Conservation (phyloP, 2,797 vertebrate genomes). For the Cichlasoma orientale region DNA sequence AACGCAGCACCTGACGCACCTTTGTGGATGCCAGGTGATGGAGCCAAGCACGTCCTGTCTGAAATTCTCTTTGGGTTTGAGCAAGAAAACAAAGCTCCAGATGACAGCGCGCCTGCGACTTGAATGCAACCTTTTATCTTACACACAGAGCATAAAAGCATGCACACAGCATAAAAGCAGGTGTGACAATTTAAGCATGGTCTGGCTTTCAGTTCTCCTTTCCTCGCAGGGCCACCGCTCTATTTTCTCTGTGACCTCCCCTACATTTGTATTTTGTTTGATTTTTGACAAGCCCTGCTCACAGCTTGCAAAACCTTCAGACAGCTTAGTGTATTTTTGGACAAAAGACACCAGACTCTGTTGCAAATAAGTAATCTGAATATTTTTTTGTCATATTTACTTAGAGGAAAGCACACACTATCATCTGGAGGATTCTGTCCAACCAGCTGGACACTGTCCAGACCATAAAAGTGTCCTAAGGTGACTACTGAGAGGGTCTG, state of each 20-base stretch:
- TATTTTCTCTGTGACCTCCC: slow-evolving; percentile 1
- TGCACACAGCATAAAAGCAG: neutral
- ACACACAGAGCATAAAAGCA: slow-evolving; percentile 1
- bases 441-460: slow-evolving; percentile 18
- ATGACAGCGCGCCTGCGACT: neutral
- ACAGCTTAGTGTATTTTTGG: slow-evolving; percentile 32
- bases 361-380: slow-evolving; percentile 20
- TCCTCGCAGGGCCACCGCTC: neutral
- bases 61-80: neutral
- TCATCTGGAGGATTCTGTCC: slow-evolving; percentile 7
- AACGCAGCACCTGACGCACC: neutral
- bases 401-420: slow-evolving; percentile 12
- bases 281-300: slow-evolving; percentile 8
- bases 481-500: slow-evolving; percentile 7
- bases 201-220: neutral
- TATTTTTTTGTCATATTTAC: slow-evolving; percentile 22
- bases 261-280: slow-evolving; percentile 17
- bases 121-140: slow-evolving; percentile 12
- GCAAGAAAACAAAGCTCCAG: slow-evolving; percentile 5
- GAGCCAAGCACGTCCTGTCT: neutral
- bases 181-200: neutral
- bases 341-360: slow-evolving; percentile 13
- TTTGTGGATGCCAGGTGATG: neutral
- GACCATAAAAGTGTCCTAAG: slow-evolving; percentile 2
- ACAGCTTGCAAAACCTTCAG: slow-evolving; percentile 11